Percentiles rank a stretch among this genome's conserved stretches.
phyloP scores from a whole-genome alignment of 2,113 vertebrate species.

The Sceloporus tristichus region DNA sequence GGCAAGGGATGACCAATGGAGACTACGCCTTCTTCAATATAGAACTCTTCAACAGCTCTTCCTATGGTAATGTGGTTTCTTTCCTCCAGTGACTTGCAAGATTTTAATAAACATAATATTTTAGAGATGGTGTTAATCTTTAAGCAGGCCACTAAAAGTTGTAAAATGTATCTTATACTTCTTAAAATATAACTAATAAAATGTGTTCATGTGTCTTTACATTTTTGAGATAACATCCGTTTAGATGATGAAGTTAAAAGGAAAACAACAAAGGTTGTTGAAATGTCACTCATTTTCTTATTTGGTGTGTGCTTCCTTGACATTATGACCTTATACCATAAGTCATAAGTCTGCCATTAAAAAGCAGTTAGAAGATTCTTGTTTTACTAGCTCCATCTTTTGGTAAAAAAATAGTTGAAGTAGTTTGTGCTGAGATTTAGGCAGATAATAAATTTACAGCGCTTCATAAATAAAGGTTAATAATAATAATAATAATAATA shows the following conservation, averaged over 20 bases:
- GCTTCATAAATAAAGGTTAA: too few relatives aligned
- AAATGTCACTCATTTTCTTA: not conserved
- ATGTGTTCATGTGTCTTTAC: not conserved
- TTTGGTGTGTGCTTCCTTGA: not conserved
- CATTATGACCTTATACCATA: not conserved
- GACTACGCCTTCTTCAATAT: conserved; percentile 95
- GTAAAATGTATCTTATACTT: not conserved
- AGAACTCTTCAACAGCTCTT: conserved; percentile 96
- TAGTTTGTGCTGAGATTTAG: not conserved
- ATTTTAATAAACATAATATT: conserved; percentile 49
- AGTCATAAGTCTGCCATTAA: not conserved
- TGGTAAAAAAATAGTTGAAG: not conserved
- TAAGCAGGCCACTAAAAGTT: not conserved
- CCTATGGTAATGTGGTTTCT: conserved; percentile 85
- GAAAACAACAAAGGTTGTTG: rapidly evolving
- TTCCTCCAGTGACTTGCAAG: conserved; percentile 36
- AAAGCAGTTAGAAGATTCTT: not conserved
- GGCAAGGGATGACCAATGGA: conserved; percentile 87
- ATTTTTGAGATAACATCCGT: not conserved
- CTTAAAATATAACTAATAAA: not conserved
- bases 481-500: not conserved
- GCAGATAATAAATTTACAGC: not conserved
- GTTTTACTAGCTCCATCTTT: not conserved
- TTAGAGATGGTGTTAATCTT: conserved; percentile 43
- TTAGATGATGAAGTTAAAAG: not conserved